These are phyloP conservation scores for Drosophila stalkeri DNA, from an alignment of 2,888 invertebrate species.

Conservation along the genomic window DNA sequence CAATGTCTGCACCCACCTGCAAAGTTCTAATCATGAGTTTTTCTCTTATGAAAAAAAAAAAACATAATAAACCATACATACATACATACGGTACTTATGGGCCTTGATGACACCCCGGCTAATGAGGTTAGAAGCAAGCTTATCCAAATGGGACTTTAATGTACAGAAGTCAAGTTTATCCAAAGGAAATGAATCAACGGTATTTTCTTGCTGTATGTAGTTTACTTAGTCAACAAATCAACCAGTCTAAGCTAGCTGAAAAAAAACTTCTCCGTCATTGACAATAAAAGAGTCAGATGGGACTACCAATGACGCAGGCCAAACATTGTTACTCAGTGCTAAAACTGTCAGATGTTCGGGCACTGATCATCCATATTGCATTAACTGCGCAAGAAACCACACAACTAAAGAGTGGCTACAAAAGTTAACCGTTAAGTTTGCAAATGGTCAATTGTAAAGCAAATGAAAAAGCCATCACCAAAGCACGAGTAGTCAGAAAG, in stretches of 20 bases:
- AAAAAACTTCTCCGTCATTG: slow-evolving; percentile 1
- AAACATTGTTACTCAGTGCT: neutral
- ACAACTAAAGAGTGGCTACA: neutral
- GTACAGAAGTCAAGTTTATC: too few species aligned
- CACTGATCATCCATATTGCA: neutral
- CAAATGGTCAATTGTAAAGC: neutral
- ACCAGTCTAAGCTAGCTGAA: neutral
- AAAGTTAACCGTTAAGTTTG: neutral
- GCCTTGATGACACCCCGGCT: neutral
- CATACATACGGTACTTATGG: neutral
- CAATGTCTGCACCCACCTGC: too few species aligned
- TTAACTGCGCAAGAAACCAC: neutral
- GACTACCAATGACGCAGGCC: neutral
- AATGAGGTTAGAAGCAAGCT: too few species aligned
- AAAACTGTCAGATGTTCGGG: neutral
- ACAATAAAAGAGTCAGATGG: neutral
- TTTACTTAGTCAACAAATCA: neutral
- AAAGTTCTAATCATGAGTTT: neutral
- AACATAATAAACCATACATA: neutral
- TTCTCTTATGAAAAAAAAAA: neutral
- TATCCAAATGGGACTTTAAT: too few species aligned
- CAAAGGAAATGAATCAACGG: too few species aligned
- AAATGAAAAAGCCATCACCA: neutral
- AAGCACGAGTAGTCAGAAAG: neutral
- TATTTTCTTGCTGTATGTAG: too few species aligned